These are phyloP conservation scores for Leiothrix lutea DNA, from an alignment of 2,113 vertebrate genomes.

Conservation along the genomic window DNA sequence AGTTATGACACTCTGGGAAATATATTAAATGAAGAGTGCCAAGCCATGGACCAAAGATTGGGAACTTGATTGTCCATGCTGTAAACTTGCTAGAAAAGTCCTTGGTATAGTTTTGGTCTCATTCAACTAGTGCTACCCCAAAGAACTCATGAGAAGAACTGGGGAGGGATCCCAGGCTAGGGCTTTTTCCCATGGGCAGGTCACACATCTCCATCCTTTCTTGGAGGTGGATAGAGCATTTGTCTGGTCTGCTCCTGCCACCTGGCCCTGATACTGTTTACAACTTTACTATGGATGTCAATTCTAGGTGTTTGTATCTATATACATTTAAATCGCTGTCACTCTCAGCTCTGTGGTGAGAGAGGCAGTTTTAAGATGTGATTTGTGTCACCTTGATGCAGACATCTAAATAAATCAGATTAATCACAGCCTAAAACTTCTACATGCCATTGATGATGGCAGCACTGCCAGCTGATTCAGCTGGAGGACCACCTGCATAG, in stretches of 20 bases:
- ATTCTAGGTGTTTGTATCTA: not conserved
- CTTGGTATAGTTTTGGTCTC: not conserved
- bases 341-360: not conserved
- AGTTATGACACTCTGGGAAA: not conserved
- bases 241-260: not conserved
- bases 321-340: not conserved
- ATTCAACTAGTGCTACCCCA: not conserved
- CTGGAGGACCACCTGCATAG: not conserved
- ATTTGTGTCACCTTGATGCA: not conserved
- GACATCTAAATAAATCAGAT: not conserved
- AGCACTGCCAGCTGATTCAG: not conserved
- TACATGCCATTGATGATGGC: not conserved
- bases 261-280: not conserved
- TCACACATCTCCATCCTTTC: accelerated
- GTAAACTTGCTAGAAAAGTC: not conserved
- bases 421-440: not conserved
- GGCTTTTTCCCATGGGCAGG: not conserved
- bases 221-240: not conserved
- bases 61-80: not conserved
- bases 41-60: not conserved
- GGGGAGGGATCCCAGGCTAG: not conserved
- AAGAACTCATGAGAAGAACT: not conserved
- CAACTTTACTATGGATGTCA: not conserved
- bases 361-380: not conserved
- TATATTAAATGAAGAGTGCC: not conserved